These are phyloP conservation scores for Apantesis nais DNA, from an alignment of 2,888 invertebrate species.

Conservation along the genomic window DNA sequence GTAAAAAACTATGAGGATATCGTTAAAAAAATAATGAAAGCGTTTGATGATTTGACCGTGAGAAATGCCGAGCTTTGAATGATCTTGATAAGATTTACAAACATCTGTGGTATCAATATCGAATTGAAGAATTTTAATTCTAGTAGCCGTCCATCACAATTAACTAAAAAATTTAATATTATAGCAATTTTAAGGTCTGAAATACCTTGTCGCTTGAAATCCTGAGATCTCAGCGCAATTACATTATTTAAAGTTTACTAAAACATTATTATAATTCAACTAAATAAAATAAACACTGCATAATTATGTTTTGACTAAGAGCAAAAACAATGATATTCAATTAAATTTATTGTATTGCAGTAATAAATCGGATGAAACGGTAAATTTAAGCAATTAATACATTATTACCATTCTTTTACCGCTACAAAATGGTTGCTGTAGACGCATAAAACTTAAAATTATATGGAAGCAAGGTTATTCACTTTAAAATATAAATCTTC, in stretches of 20 bases:
- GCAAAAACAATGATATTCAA: background rate
- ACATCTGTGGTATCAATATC: background rate
- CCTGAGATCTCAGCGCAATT: background rate
- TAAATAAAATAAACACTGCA: background rate
- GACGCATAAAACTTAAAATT: conserved; percentile 37
- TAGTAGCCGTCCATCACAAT: background rate
- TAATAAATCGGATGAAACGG: background rate
- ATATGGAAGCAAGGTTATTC: conserved; percentile 30
- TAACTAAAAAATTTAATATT: background rate
- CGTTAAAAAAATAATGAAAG: conserved; percentile 72
- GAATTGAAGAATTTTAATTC: background rate
- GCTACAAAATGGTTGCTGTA: conserved; percentile 44
- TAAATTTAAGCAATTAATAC: conserved; percentile 25
- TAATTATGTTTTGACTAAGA: background rate
- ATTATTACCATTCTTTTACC: conserved; percentile 37
- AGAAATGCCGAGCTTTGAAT: conserved; percentile 40
- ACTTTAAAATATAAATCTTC: conserved; percentile 30
- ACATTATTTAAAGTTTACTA: no score
- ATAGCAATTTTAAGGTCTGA: no score
- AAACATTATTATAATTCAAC: background rate
- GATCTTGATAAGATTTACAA: conserved; percentile 6
- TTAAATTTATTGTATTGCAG: background rate
- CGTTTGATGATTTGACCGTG: conserved; percentile 54
- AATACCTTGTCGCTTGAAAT: background rate
- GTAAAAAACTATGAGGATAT: conserved; percentile 71